A percentile compares a stretch with the other conserved stretches of the same genome.
Evolutionary conservation across 2,113 vertebrate species (phyloP).

Genomic region (Ictalurus furcatus): DNA sequence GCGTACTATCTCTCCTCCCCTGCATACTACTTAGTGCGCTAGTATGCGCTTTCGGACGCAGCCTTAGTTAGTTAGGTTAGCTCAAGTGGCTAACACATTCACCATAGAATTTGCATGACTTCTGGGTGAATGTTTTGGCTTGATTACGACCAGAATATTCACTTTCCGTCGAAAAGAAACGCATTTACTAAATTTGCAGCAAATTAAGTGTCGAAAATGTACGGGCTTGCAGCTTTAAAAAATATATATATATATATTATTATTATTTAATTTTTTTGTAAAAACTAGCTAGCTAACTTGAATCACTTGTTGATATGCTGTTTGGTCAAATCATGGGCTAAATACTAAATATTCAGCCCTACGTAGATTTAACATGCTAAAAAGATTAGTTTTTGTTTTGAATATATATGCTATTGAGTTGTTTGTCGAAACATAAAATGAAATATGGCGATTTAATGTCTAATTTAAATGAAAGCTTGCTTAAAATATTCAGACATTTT

Average conservation of each 20-base stretch:
- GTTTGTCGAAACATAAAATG: not conserved
- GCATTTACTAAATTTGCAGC: not conserved
- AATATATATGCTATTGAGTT: not conserved
- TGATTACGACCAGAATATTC: not conserved
- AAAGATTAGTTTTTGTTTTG: not conserved
- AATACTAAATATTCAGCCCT: not conserved
- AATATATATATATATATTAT: too few species aligned
- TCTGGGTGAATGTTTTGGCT: not conserved
- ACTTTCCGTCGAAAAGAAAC: not conserved
- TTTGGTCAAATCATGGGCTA: not conserved
- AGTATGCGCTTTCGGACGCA: not conserved
- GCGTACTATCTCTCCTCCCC: too few species aligned
- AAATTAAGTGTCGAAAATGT: not conserved
- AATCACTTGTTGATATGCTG: conserved; percentile 26
- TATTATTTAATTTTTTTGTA: too few species aligned
- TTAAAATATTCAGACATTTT: not conserved
- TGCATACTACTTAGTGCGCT: not conserved
- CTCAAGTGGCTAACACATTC: not conserved
- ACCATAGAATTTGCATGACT: not conserved
- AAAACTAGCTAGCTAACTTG: not conserved
- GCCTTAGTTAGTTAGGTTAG: conserved; percentile 13
- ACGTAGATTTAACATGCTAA: not conserved
- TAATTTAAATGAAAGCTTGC: not conserved
- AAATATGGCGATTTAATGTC: not conserved
- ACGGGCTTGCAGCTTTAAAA: not conserved